These are phyloP conservation scores for Geopemphigus sp. DNA, from an alignment of 1,140 invertebrate genomes.

Conservation along the genomic window DNA sequence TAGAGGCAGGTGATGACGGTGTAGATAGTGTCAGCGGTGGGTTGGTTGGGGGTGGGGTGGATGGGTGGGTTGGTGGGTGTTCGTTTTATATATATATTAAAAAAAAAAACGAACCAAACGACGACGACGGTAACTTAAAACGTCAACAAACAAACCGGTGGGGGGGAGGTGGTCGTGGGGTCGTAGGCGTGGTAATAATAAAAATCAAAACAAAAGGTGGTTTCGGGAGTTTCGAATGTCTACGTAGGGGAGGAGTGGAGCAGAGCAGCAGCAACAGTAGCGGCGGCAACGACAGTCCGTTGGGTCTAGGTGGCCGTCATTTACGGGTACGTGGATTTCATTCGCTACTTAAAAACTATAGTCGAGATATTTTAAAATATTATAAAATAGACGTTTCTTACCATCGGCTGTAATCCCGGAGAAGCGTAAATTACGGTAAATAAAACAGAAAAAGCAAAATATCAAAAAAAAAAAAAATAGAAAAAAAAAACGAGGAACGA, in stretches of 20 bases:
- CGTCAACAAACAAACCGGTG: conserved; percentile 36
- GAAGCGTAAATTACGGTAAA: conserved; percentile 50
- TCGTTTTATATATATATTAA: neutral
- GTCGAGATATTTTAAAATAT: no score
- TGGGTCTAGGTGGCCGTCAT: conserved; percentile 36
- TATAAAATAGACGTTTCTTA: conserved; percentile 51
- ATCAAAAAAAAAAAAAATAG: conserved; percentile 43
- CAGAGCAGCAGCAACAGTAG: no score
- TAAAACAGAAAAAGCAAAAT: conserved; percentile 51
- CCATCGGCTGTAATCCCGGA: conserved; percentile 51
- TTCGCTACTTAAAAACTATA: conserved; percentile 44
- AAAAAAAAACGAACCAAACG: no score
- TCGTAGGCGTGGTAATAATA: conserved; percentile 19
- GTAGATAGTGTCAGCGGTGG: no score
- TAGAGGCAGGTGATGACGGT: no score
- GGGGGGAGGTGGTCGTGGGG: no score
- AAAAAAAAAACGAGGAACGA: no score
- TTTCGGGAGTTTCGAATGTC: conserved; percentile 42
- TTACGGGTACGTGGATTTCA: conserved; percentile 21
- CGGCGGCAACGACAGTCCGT: no score
- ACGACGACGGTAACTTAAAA: conserved; percentile 39
- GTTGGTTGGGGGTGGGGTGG: no score
- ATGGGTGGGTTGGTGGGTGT: no score
- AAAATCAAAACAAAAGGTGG: conserved; percentile 32
- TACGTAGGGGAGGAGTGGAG: conserved; percentile 45